Conservation (phyloP, 64 coral and sea anemone genomes). For the Montipora efflorescens region DNA sequence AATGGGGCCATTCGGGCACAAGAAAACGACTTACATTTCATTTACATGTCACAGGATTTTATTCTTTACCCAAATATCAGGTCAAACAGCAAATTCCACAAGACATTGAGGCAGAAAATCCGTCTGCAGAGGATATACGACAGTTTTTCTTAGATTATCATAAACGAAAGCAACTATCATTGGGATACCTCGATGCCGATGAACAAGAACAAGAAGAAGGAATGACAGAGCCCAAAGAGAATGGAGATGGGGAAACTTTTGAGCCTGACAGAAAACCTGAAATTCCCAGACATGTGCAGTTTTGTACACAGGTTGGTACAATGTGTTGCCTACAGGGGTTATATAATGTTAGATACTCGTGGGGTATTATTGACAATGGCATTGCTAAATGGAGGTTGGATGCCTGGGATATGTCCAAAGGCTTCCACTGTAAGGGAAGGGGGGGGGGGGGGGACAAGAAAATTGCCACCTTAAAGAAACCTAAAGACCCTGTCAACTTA, state of each 20-base stretch:
- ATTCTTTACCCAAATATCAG: not conserved
- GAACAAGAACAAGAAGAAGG: not conserved
- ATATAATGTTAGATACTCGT: too few relatives aligned
- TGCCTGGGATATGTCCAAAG: too few relatives aligned
- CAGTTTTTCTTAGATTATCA: constrained; percentile 77
- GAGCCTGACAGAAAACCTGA: constrained; percentile 71
- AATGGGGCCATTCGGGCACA: too few relatives aligned
- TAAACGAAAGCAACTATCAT: constrained; percentile 81
- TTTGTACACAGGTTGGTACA: constrained; percentile 68
- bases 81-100: not conserved
- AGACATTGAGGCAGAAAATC: not conserved
- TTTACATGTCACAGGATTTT: not conserved
- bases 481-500: too few relatives aligned
- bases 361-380: too few relatives aligned
- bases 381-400: too few relatives aligned
- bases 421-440: too few relatives aligned
- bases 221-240: not conserved
- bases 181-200: constrained; percentile 66
- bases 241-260: constrained; percentile 44
- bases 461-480: too few relatives aligned
- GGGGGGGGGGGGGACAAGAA: too few relatives aligned
- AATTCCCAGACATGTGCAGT: constrained; percentile 81
- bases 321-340: too few relatives aligned
- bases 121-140: constrained; percentile 46
- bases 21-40: too few relatives aligned